Base-by-base conservation (phyloP, 1,140 invertebrate genomes). In the Lethocerus indicus region DNA sequence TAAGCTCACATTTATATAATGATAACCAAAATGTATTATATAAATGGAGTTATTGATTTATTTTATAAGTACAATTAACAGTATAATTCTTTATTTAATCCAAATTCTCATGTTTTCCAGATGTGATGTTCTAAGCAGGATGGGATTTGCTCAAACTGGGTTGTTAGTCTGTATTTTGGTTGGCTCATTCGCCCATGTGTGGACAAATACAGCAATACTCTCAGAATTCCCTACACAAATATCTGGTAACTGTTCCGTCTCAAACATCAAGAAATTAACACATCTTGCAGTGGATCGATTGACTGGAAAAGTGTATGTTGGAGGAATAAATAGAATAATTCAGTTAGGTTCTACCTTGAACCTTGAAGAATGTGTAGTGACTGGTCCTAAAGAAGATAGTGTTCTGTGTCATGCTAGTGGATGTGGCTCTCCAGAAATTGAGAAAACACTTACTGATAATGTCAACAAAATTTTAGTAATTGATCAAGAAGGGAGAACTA, bases 401-500 rank as follows among this genome's bases (percentile, higher is more conserved):
- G 81, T 85, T 3, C 75, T 81, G 55, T 93, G 89, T 65, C 83
- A 88, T 67, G 83, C 87, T 2, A 81, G 73, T 48, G 87, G 87
- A 28, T 92, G 87, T 62, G 60, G 67, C 28, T 67, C 72, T 13
- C 41, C 55, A 7, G 73, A 81, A 50, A 76, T 79, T 54, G 71
- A 75, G 52, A 78, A 76, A 27, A 65, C 73, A 1, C 62, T 76
- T 39, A 84, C 78, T 40, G 79, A 91, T 61, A 93, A 89, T 65
- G 79, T 87, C 45, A 95, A 93, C 65, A 96, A 96, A 67, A 78
- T 92, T 49, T 69, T 97, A 49, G 73, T 96, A 6, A 78, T 94
- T 21, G 88, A 94, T 64, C 74, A 82, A 51, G 79, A 81, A 52
- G 76, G 81, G 9, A 73, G 79, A 41, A 78, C 73, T 25, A 71